Conservation (phyloP, 2,113 vertebrate species). For the Monarcha castaneiventris region DNA sequence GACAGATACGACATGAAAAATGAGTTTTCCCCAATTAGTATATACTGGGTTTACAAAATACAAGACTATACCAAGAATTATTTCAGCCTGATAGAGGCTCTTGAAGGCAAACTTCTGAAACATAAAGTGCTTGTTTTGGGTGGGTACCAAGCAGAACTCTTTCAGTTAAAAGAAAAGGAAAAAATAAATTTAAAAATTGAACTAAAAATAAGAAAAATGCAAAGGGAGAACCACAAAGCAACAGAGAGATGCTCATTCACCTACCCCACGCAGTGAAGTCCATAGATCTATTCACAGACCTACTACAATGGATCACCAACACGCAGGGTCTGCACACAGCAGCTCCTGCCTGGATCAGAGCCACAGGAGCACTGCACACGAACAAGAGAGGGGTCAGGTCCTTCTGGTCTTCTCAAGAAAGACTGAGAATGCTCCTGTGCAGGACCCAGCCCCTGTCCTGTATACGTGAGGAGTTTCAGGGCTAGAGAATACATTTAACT, state of each 20-base stretch:
- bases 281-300: not conserved
- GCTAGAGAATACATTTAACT: not conserved
- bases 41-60: not conserved
- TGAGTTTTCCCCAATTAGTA: not conserved
- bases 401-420: not conserved
- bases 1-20: not conserved
- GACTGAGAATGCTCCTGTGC: not conserved
- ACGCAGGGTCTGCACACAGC: not conserved
- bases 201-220: not conserved
- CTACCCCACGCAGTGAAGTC: not conserved
- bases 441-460: not conserved
- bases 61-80: not conserved
- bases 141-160: not conserved
- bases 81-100: not conserved
- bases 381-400: not conserved
- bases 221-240: not conserved
- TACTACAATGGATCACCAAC: not conserved
- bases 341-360: not conserved
- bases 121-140: not conserved
- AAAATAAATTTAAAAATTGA: not conserved
- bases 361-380: not conserved
- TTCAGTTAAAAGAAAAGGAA: not conserved
- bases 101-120: not conserved
- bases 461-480: accelerated
- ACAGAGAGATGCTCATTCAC: not conserved